Conservation (phyloP, 2,797 vertebrate species). For the Poeciliopsis paucimaculata region DNA sequence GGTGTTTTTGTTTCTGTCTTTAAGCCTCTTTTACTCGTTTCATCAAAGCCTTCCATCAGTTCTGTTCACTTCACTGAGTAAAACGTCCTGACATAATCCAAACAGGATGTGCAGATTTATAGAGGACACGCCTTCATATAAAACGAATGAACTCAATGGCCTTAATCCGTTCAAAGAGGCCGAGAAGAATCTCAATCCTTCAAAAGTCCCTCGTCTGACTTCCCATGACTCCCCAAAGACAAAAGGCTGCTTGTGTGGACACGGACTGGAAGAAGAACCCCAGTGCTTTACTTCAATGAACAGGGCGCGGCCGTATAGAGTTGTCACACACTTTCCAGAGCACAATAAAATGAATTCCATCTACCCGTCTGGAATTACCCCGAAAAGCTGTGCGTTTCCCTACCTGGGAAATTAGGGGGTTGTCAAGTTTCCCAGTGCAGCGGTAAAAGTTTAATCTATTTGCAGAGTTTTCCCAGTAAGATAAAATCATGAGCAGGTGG, state of each 20-base stretch:
- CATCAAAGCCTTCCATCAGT: constrained; percentile 62
- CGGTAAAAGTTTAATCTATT: constrained; percentile 33
- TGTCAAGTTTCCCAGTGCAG: constrained; percentile 24
- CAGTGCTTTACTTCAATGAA: constrained; percentile 59
- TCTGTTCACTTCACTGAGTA: constrained; percentile 58
- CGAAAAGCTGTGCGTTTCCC: constrained; percentile 31
- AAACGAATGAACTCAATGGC: constrained; percentile 49
- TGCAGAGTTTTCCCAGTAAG: constrained; percentile 25
- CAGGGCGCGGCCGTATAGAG: constrained; percentile 48
- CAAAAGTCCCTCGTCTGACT: constrained; percentile 69
- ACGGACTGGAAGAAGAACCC: constrained; percentile 61
- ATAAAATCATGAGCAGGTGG: constrained; percentile 54
- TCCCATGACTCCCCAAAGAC: constrained; percentile 71
- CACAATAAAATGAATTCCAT: constrained; percentile 49
- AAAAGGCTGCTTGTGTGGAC: constrained; percentile 73
- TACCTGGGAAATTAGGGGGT: constrained; percentile 38
- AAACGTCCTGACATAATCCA: constrained; percentile 53
- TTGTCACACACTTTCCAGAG: constrained; percentile 61
- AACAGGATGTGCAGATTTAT: constrained; percentile 50
- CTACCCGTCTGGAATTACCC: constrained; percentile 55
- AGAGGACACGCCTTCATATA: constrained; percentile 46
- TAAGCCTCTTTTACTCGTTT: constrained; percentile 56
- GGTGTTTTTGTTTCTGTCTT: constrained; percentile 52
- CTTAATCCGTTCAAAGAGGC: constrained; percentile 68
- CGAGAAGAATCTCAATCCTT: constrained; percentile 68